A percentile compares a stretch with the other conserved stretches of the same genome.
Conservation (phyloP, 2,888 invertebrate species). For the Aphodius granarius region DNA sequence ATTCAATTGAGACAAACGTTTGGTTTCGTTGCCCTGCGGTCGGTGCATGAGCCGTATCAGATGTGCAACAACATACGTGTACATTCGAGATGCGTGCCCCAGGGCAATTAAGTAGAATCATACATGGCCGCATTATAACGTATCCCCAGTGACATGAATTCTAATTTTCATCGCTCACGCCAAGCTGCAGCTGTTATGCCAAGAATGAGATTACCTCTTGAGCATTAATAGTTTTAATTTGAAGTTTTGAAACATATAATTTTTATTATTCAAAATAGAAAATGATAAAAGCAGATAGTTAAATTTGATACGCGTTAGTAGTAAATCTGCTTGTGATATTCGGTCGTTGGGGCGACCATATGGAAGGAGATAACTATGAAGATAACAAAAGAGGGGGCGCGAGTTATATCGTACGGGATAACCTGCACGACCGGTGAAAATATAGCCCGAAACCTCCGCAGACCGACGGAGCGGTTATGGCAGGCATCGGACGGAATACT, state of each 20-base stretch:
- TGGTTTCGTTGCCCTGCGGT: constrained; percentile 7
- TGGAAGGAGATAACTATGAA: constrained; percentile 20
- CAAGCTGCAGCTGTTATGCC: not conserved
- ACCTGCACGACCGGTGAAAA: constrained; percentile 25
- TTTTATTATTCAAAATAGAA: too few species aligned
- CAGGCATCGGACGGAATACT: constrained; percentile 23
- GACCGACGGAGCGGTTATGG: constrained; percentile 23
- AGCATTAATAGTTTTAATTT: too few species aligned
- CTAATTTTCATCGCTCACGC: constrained; percentile 30
- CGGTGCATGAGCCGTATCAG: not conserved
- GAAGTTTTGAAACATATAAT: too few species aligned
- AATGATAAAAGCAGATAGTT: not conserved
- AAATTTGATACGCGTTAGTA: not conserved
- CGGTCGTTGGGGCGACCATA: not conserved
- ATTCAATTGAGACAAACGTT: constrained; percentile 6
- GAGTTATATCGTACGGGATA: constrained; percentile 1
- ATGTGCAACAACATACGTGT: constrained; percentile 6
- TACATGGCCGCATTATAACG: constrained; percentile 31
- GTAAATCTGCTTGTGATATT: not conserved
- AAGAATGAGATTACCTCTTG: not conserved
- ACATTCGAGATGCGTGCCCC: constrained; percentile 32
- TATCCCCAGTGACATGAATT: constrained; percentile 38
- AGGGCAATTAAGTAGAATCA: constrained; percentile 35
- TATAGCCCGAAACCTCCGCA: constrained; percentile 24
- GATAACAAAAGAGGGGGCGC: not conserved